A percentile compares a stretch with the other conserved stretches of the same genome.
Conservation (phyloP, 2,888 invertebrate genomes). For the Dynastes tityus region DNA sequence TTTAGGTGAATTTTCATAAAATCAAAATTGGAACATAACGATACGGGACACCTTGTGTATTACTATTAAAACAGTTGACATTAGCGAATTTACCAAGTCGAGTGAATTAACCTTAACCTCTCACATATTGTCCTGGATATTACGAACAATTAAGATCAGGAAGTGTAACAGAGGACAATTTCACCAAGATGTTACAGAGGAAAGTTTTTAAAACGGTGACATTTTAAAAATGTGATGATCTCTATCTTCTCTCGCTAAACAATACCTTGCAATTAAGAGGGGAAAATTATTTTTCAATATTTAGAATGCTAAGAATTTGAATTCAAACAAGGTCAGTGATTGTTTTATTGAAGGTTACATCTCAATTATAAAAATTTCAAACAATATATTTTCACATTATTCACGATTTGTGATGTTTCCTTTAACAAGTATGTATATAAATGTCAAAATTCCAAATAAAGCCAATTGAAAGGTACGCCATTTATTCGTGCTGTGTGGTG, state of each 20-base stretch:
- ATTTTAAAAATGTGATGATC: conserved; percentile 3
- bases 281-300: conserved; percentile 5
- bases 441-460: conserved; percentile 20
- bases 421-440: not conserved
- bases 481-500: not conserved
- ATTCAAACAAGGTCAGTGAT: conserved; percentile 43
- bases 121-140: conserved; percentile 4
- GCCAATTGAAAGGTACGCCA: not conserved
- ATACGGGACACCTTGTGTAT: too few species aligned
- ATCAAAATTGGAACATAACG: too few species aligned
- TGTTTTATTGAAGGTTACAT: conserved; percentile 42
- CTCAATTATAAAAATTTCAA: conserved; percentile 26
- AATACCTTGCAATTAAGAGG: not conserved
- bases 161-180: conserved; percentile 14
- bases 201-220: conserved; percentile 4
- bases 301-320: conserved; percentile 24
- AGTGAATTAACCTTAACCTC: conserved; percentile 12
- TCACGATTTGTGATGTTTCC: not conserved
- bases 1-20: too few species aligned
- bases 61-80: not conserved
- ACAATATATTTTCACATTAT: conserved; percentile 27
- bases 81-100: not conserved
- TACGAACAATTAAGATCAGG: not conserved
- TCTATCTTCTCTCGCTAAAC: not conserved
- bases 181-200: conserved; percentile 14